phyloP scores from a whole-genome alignment of 2,797 vertebrate genomes.

The Sebastes iracundus region DNA sequence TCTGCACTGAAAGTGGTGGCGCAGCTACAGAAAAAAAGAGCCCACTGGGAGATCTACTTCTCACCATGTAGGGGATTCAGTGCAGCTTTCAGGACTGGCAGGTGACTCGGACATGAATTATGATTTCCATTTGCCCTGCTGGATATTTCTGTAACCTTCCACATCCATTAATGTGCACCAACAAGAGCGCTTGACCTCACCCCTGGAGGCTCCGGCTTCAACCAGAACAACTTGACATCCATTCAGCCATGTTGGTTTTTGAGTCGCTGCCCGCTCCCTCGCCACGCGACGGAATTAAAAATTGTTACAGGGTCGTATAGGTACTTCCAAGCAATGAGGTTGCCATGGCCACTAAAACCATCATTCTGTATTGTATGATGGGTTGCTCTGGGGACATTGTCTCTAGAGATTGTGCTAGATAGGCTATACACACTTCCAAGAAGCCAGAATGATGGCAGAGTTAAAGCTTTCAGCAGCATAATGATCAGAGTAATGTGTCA shows the following conservation, averaged over 20 bases:
- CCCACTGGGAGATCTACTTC: not conserved
- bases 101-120: not conserved
- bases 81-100: slow-evolving; percentile 5
- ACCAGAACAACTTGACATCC: slow-evolving; percentile 47
- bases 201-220: not conserved
- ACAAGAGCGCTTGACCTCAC: slow-evolving; percentile 15
- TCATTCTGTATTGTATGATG: not conserved
- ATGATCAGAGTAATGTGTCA: not conserved
- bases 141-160: slow-evolving; percentile 22
- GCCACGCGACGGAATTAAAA: not conserved
- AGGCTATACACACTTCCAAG: not conserved
- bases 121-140: slow-evolving; percentile 22
- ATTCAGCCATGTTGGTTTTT: not conserved
- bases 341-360: slow-evolving; percentile 65
- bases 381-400: slow-evolving; percentile 13
- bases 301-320: not conserved
- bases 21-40: not conserved
- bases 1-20: not conserved
- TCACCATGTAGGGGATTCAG: not conserved
- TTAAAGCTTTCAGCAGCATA: slow-evolving; percentile 11
- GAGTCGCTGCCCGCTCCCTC: not conserved
- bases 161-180: slow-evolving; percentile 13
- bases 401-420: slow-evolving; percentile 3
- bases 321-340: slow-evolving; percentile 50
- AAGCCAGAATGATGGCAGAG: not conserved